Conservation (phyloP, 2,888 invertebrate genomes). For the Autographa pulchrina region DNA sequence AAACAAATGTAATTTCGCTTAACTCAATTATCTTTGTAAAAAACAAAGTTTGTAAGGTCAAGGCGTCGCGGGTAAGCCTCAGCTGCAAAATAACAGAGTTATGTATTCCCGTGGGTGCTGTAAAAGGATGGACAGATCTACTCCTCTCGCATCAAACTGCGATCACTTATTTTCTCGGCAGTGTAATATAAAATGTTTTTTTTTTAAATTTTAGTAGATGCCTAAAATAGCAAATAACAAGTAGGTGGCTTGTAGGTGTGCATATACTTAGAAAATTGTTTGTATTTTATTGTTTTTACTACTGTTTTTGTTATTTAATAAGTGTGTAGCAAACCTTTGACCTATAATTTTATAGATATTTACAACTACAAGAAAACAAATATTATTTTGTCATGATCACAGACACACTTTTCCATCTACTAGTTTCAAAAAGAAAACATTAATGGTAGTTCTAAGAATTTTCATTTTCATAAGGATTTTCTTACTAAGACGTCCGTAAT, state of each 20-base stretch:
- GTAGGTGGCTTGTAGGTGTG: not conserved
- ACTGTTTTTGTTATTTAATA: too few species aligned
- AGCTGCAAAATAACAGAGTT: not conserved
- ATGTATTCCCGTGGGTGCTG: not conserved
- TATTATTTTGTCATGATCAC: too few species aligned
- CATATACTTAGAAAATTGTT: not conserved
- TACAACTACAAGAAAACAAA: too few species aligned
- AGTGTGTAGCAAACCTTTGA: too few species aligned
- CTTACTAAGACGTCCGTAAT: too few species aligned
- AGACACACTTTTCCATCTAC: too few species aligned
- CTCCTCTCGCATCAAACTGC: not conserved
- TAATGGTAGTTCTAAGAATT: too few species aligned
- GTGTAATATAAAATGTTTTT: not conserved
- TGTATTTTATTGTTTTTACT: not conserved
- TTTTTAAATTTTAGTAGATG: not conserved
- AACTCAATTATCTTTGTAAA: constrained; percentile 1
- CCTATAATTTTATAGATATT: too few species aligned
- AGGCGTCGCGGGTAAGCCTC: not conserved
- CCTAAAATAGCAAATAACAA: not conserved
- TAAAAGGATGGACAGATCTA: not conserved
- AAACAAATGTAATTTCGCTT: constrained; percentile 4
- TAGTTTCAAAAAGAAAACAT: too few species aligned
- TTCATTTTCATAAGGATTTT: too few species aligned
- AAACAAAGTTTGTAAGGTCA: constrained; percentile 3
- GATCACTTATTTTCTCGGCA: constrained; percentile 1